Evolutionary conservation across 2,113 vertebrate genomes (phyloP).

Genomic region (Triplophysa rosa): DNA sequence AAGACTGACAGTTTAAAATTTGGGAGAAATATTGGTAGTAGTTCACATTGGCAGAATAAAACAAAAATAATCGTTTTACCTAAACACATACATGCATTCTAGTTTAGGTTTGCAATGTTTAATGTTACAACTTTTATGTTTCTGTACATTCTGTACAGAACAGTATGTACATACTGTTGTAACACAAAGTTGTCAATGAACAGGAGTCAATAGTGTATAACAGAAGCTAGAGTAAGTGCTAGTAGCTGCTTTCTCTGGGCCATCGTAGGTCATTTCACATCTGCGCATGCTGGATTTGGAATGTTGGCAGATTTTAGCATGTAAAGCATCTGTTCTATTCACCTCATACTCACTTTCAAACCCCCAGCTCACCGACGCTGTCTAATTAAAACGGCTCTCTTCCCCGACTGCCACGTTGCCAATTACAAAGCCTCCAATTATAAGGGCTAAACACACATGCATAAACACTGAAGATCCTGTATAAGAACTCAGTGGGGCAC

Average conservation of each 20-base stretch:
- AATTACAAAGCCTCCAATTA: slow-evolving; percentile 9
- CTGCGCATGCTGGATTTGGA: slow-evolving; percentile 8
- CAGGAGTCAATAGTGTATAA: too few relatives aligned
- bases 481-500: background rate
- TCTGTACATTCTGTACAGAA: too few relatives aligned
- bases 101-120: too few relatives aligned
- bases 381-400: slow-evolving; percentile 29
- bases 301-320: slow-evolving; percentile 13
- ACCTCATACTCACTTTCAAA: slow-evolving; percentile 23
- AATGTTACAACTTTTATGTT: too few relatives aligned
- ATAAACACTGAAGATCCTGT: background rate
- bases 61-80: too few relatives aligned
- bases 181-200: too few relatives aligned
- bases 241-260: background rate
- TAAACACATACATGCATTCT: too few relatives aligned
- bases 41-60: too few relatives aligned
- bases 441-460: slow-evolving; percentile 8
- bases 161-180: too few relatives aligned
- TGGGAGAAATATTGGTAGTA: too few relatives aligned
- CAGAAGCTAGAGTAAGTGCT: too few relatives aligned
- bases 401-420: slow-evolving; percentile 7
- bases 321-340: slow-evolving; percentile 25
- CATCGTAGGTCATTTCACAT: background rate
- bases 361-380: background rate
- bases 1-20: too few relatives aligned